Percentiles rank a stretch among this genome's conserved stretches.
These are phyloP conservation scores for Cephalopterus ornatus DNA, from an alignment of 2,113 vertebrate genomes.

Conservation along the genomic window DNA sequence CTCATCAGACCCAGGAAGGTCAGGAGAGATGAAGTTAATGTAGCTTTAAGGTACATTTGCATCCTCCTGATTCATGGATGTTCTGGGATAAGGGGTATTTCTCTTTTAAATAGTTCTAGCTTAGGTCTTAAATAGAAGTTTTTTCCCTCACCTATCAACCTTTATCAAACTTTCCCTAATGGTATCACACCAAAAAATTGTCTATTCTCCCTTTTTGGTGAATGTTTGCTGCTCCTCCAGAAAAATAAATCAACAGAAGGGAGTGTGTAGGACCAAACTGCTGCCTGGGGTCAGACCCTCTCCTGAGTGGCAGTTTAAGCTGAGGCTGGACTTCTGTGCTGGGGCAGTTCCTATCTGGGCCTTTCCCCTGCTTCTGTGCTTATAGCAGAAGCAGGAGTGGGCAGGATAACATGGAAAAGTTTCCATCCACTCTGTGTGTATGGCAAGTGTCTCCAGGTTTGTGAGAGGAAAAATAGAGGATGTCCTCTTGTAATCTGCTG, in stretches of 20 bases:
- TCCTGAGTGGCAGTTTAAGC: fast-evolving
- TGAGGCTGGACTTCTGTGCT: not conserved
- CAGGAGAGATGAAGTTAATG: not conserved
- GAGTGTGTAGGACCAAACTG: not conserved
- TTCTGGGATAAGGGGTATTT: not conserved
- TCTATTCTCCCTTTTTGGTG: not conserved
- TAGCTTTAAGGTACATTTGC: not conserved
- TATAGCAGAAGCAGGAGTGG: not conserved
- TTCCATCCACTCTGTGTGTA: not conserved
- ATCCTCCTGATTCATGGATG: not conserved
- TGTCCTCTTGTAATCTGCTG: not conserved
- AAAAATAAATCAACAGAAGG: too few relatives aligned
- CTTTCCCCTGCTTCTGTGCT: not conserved
- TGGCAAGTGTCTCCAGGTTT: not conserved
- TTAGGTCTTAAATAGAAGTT: not conserved
- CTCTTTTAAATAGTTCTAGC: not conserved
- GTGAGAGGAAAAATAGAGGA: not conserved
- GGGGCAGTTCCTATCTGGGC: not conserved
- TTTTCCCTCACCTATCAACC: not conserved
- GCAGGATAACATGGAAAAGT: not conserved
- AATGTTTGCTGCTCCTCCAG: not conserved
- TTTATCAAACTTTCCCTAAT: not conserved
- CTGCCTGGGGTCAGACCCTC: not conserved
- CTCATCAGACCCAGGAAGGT: not conserved
- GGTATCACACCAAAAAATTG: not conserved